phyloP scores from a whole-genome alignment of 2,113 vertebrate genomes.

The Xenopus tropicalis region UCB_Xtro_10.0 CM004449.2:5242001-5242500 shows the following conservation, averaged over 20 bases:
- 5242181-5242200: background rate
- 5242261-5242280: background rate
- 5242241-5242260: background rate
- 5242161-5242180: too few species aligned
- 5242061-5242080: too few species aligned
- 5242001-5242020: too few species aligned
- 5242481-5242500: background rate
- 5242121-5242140: too few species aligned
- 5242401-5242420: background rate
- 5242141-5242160: too few species aligned
- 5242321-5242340: background rate
- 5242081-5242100: too few species aligned
- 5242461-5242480: constrained; percentile 1
- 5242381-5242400: background rate
- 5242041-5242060: too few species aligned
- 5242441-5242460: background rate
- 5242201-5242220: background rate
- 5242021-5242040: too few species aligned
- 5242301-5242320: background rate
- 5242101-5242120: too few species aligned
- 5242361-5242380: background rate
- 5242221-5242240: too few species aligned
- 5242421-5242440: background rate
- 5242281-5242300: background rate
- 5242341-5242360: background rate